Evolutionary conservation across 2,797 vertebrate genomes (phyloP).

Genomic region (Phrynocephalus forsythii): DNA sequence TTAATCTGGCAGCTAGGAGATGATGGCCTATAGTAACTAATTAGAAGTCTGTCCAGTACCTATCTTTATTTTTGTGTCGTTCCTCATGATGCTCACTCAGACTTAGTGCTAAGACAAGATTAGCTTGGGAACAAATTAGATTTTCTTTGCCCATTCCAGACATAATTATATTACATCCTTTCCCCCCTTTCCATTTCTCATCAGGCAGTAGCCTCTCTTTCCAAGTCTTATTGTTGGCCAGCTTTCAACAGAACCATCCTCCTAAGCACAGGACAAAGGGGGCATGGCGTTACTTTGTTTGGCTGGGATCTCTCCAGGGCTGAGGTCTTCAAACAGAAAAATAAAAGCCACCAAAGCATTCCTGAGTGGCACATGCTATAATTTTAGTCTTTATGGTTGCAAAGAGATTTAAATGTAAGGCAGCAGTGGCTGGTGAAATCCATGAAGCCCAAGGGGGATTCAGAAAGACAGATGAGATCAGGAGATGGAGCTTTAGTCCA

Average conservation of each 20-base stretch:
- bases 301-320: neutral
- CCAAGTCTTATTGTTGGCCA: neutral
- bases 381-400: too few species aligned
- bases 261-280: too few species aligned
- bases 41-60: neutral
- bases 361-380: too few species aligned
- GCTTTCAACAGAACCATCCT: too few species aligned
- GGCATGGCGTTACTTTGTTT: neutral
- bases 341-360: too few species aligned
- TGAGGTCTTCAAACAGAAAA: too few species aligned
- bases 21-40: neutral
- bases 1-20: too few species aligned
- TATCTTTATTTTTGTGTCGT: neutral
- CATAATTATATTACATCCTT: neutral
- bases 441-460: too few species aligned
- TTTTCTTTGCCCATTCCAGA: slow-evolving; percentile 8
- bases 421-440: too few species aligned
- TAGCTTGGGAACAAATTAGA: slow-evolving; percentile 14
- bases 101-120: neutral
- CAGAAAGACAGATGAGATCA: too few species aligned
- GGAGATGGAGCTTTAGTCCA: too few species aligned
- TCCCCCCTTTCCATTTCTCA: neutral
- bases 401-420: too few species aligned
- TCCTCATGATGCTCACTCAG: neutral
- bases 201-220: neutral